Evolutionary conservation across 2,888 invertebrate species (phyloP), one percentile per base, ranked within the genome.

Genomic region (Liopterus haemorrhoidalis): DNA sequence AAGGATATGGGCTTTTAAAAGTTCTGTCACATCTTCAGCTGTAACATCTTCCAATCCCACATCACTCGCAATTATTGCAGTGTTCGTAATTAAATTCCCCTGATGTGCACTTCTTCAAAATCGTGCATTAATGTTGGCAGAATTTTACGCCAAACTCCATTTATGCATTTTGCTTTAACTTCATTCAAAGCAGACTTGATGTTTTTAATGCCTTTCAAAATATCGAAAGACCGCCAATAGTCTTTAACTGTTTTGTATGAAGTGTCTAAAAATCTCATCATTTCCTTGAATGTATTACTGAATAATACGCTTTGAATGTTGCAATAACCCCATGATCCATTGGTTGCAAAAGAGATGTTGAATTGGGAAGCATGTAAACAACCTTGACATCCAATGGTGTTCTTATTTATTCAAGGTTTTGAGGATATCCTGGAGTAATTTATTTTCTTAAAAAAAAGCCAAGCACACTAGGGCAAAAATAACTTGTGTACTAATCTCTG

Each of bases 391-490:
- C n/a, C n/a, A n/a, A n/a, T n/a, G n/a, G n/a, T n/a, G n/a, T n/a
- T n/a, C n/a, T n/a, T n/a, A n/a, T n/a, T n/a, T n/a, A n/a, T n/a
- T 31, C 43, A 44, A 44, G 38, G 39, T 46, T 49, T 49, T 46
- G 41, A 25, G 37, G 36, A 49, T 46, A 33, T 46, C 41, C 27
- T 48, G 36, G 24, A 24, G 14, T 41, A 48, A 45, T 45, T 33
- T 40, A 35, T 45, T 41, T 41, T 46, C 35, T 33, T 25, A 41
- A 27, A 41, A 33, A 46, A 41, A 41, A 46, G 32, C 18, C 28
- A 47, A 47, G 42, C 47, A 47, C 42, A 41, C 31, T 47, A 42
- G 37, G 31, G 47, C 47, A 47, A 47, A 42, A 47, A 42, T 41
- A 46, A 46, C 33, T 46, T 46, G 15, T 46, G 36, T 46, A 41